Evolutionary conservation across 2,797 vertebrate species (phyloP), one percentile per base, ranked within the genome.

Genomic region (Muscicapa striata): DNA sequence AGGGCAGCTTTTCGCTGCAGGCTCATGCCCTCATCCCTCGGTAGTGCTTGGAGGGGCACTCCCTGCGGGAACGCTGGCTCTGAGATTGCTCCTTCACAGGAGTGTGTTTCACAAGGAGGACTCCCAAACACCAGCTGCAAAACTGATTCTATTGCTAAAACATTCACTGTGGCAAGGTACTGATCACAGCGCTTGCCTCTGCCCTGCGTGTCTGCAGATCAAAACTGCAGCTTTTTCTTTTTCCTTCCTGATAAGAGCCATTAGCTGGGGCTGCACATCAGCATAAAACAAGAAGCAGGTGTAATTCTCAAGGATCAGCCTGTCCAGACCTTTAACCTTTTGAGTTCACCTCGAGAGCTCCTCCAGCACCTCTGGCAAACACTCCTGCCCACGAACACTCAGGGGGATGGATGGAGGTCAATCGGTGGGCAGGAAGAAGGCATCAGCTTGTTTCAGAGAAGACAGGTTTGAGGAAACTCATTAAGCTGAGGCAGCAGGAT

Each of bases 401-500:
- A 20, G 55, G 10, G n/a, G 62, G 29, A 61, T 11, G 15, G 41
- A 61, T 0, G 5, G 85, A 86, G 63, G 77, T 87, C 79, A 87
- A 4, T 30, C 0, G 1, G 27, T 19, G 43, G 54, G 38, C 57
- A 74, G 26, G 81, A 70, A 58, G 63, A 70, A 68, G 32, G 59
- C 66, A 66, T 87, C 76, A 57, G 34, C 48, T 87, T 45, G 21
- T 77, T 80, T 87, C 64, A 57, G 78, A 79, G 55, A 43, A 74
- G 57, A 72, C 3, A 76, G 46, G 43, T 77, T 77, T 83, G 83
- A 95, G 77, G 2, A 6, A 89, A 85, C 67, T 64, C 34, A 80
- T 91, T 91, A 94, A 85, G 68, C 75, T 73, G 75, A 91, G 58
- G 82, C 78, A 93, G 70, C 49, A 80, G 62, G n/a, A 84, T 67